Conservation (phyloP, 2,797 vertebrate genomes). For the Scolopax bukidnonensis region DNA sequence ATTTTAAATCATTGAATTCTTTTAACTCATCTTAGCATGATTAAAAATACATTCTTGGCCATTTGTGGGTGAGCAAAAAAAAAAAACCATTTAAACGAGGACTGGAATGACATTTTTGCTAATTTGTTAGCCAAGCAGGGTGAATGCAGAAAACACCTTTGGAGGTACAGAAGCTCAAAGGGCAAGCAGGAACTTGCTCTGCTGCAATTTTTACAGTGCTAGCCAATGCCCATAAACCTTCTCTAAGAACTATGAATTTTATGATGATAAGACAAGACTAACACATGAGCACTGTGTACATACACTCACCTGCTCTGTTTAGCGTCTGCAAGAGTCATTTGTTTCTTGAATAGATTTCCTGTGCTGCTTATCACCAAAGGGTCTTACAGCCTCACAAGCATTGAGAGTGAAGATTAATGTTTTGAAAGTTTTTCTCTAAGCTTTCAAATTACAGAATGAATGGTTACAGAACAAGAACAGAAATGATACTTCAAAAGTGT, state of each 20-base stretch:
- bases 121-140: not conserved
- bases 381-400: not conserved
- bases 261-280: not conserved
- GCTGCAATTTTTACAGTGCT: not conserved
- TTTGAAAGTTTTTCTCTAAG: not conserved
- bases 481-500: not conserved
- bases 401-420: not conserved
- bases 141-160: not conserved
- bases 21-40: not conserved
- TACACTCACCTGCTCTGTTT: not conserved
- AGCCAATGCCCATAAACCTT: not conserved
- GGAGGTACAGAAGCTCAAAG: not conserved
- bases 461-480: not conserved
- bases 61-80: not conserved
- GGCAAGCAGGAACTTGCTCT: not conserved
- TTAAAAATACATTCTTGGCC: not conserved
- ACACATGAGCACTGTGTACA: not conserved
- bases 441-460: not conserved
- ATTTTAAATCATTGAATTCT: not conserved
- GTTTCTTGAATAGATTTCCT: not conserved
- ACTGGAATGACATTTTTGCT: not conserved
- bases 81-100: fast-evolving
- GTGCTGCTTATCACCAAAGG: not conserved
- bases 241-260: not conserved
- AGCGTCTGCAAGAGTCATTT: not conserved